A percentile compares a stretch with the other conserved stretches of the same genome.
Evolutionary conservation across 2,888 invertebrate genomes (phyloP).

Genomic region (Scaptomyza caliginosa): DNA sequence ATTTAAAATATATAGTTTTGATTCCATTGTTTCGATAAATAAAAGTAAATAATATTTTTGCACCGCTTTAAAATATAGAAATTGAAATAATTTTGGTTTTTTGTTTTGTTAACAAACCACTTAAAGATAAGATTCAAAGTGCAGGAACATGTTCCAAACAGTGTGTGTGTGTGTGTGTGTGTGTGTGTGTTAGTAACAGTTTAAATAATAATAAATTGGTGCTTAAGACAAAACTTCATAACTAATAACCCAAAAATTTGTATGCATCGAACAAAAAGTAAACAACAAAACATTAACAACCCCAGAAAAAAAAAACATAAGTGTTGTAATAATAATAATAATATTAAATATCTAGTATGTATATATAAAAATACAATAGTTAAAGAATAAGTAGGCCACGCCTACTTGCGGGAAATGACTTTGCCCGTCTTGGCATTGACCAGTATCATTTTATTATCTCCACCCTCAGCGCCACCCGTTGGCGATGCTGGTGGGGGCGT

Average conservation of each 20-base stretch:
- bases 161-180: conserved; percentile 39
- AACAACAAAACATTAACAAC: conserved; percentile 58
- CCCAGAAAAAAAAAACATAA: conserved; percentile 19
- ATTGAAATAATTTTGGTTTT: conserved; percentile 18
- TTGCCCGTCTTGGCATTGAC: conserved; percentile 84
- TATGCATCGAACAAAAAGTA: conserved; percentile 6
- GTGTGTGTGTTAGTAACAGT: conserved; percentile 65
- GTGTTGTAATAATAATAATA: conserved; percentile 14
- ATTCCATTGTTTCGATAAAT: conserved; percentile 30
- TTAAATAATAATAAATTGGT: conserved; percentile 44
- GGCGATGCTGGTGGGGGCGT: conserved; percentile 42
- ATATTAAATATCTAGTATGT: conserved; percentile 16
- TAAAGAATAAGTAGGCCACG: conserved; percentile 18
- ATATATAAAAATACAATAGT: conserved; percentile 44
- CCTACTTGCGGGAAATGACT: conserved; percentile 83
- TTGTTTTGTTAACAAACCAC: conserved; percentile 11
- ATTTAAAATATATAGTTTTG: conserved; percentile 17
- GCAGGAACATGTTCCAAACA: conserved; percentile 76
- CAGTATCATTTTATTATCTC: conserved; percentile 83
- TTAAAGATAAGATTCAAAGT: conserved; percentile 47
- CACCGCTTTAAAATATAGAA: conserved; percentile 27
- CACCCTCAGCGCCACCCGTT: conserved; percentile 10
- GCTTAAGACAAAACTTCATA: conserved; percentile 32
- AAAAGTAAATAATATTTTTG: conserved; percentile 26
- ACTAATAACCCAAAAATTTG: conserved; percentile 27